Evolutionary conservation across 2,797 vertebrate species (phyloP), one percentile per base, ranked within the genome.

Genomic region (Gephyroberyx darwinii): DNA sequence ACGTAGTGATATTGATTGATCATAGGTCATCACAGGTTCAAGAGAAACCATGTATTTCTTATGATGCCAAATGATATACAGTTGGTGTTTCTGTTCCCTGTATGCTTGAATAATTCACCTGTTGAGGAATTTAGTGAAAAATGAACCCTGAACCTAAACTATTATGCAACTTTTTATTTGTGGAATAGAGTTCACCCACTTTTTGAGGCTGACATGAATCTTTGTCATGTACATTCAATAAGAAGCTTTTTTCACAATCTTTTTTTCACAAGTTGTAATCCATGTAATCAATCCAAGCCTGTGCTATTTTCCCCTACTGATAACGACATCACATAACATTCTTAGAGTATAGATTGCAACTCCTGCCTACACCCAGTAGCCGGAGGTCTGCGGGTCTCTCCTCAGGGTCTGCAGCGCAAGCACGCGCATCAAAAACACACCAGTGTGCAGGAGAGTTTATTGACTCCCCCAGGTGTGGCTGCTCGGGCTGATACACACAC

Each of bases 391-490:
- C n/a, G n/a, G n/a, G n/a, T 3, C 41, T 76, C 76, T 62, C 64
- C 39, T 9, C 86, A 74, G 77, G 83, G 81, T 16, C 45, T 20
- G 71, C 8, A 52, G 67, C 71, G 63, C 55, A 90, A 91, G 89
- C 89, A 91, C 75, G 75, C 82, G 63, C 45, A 19, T 31, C 39
- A 64, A 80, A 75, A 26, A 26, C 26, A 68, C 62, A 82, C 16
- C 50, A 2, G 20, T 57, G 1, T 65, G 26, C 26, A 26, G 26
- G 20, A 54, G 66, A 92, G 91, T 91, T 92, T 90, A 91, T 70
- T 90, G 91, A 92, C 85, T 90, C 71, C 81, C n/a, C 14, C 88
- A 86, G 91, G 92, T 87, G 91, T 90, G 90, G 84, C 86, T 59
- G 48, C 2, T 43, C 6, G 4, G 5, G 52, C 55, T 69, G 3